phyloP scores from a whole-genome alignment of 1,140 invertebrate genomes.

The Glossosoma conforme region DNA sequence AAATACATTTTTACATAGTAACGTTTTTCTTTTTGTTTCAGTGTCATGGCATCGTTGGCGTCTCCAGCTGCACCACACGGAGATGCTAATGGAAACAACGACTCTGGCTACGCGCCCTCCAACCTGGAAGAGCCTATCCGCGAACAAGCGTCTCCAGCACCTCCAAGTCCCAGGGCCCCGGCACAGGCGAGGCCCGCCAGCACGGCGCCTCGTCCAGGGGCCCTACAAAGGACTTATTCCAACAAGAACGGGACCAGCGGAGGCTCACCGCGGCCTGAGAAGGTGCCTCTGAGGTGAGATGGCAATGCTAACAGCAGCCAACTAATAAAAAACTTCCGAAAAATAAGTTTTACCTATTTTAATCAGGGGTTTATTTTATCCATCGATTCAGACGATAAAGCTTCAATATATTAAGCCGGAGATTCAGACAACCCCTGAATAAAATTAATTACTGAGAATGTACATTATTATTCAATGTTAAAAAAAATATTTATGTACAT shows the following conservation, averaged over 20 bases:
- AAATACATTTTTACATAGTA: background rate
- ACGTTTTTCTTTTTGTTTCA: conserved; percentile 33
- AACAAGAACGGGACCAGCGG: conserved; percentile 25
- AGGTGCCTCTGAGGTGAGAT: conserved; percentile 23
- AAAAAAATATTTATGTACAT: too few species aligned
- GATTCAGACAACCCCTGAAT: too few species aligned
- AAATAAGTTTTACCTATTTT: too few species aligned
- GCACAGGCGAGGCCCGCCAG: conserved; percentile 27
- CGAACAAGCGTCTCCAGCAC: conserved; percentile 41
- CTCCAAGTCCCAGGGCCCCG: conserved; percentile 46
- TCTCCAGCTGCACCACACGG: conserved; percentile 45
- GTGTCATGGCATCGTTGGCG: conserved; percentile 42
- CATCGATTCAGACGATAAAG: too few species aligned
- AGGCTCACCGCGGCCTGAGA: conserved; percentile 15
- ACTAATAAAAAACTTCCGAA: too few species aligned
- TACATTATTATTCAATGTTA: too few species aligned
- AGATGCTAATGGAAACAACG: conserved; percentile 73
- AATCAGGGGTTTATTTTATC: too few species aligned
- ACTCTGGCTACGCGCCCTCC: conserved; percentile 71
- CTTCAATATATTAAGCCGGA: too few species aligned
- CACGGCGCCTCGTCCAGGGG: background rate
- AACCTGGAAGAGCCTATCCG: conserved; percentile 49
- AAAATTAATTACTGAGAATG: too few species aligned
- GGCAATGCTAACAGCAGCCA: too few species aligned
- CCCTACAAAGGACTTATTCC: background rate